phyloP scores from a whole-genome alignment of 35 echinoderm and acorn worm genomes.

The Ptychodera flava region DNA sequence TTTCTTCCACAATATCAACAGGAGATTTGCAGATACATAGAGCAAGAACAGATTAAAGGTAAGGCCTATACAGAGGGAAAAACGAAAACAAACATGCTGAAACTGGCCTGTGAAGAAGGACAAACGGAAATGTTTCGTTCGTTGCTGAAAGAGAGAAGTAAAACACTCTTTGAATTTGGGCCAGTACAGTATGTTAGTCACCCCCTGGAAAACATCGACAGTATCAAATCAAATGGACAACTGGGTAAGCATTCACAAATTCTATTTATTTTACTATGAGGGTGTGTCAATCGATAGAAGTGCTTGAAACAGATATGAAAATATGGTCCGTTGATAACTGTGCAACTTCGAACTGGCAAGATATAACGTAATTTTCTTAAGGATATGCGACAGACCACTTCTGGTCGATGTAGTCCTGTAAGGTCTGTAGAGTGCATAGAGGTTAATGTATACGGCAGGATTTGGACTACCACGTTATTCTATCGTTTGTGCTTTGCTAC shows the following conservation, averaged over 20 bases:
- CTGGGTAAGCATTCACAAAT: conserved; percentile 49
- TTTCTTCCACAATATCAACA: too few species aligned
- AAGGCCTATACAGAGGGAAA: conserved; percentile 76
- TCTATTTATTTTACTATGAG: neutral
- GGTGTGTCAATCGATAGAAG: neutral
- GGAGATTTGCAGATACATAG: too few species aligned
- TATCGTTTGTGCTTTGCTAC: too few species aligned
- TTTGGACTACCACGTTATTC: too few species aligned
- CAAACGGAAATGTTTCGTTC: conserved; percentile 56
- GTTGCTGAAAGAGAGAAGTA: conserved; percentile 63
- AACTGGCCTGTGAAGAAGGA: conserved; percentile 76
- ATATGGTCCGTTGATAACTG: too few species aligned
- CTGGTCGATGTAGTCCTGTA: too few species aligned
- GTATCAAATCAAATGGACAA: conserved; percentile 53
- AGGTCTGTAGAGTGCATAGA: too few species aligned
- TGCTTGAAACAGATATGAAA: too few species aligned
- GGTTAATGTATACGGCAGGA: neutral
- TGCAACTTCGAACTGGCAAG: too few species aligned
- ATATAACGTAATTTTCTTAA: too few species aligned
- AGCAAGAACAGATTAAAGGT: neutral
- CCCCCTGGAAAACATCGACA: conserved; percentile 71
- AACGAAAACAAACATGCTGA: conserved; percentile 53
- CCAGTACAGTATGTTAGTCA: conserved; percentile 71
- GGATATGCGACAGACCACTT: too few species aligned
- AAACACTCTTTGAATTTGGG: conserved; percentile 78